Percentiles rank a stretch among this genome's conserved stretches.
phyloP scores from a whole-genome alignment of 1,140 invertebrate genomes.

The Bicyclus anynana region DNA sequence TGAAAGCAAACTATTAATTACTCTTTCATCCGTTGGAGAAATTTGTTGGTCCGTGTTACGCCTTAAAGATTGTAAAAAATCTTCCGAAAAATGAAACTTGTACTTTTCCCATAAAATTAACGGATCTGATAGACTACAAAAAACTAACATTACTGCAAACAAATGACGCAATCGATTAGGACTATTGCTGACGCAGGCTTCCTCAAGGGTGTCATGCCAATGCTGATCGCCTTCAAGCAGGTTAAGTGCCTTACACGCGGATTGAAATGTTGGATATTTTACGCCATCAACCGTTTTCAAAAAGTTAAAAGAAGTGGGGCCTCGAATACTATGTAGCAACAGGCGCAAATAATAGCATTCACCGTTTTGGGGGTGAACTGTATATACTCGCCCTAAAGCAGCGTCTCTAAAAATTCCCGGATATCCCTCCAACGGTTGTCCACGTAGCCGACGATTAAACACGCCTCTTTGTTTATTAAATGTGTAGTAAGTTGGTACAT shows the following conservation, averaged over 20 bases:
- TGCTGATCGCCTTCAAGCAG: too few species aligned
- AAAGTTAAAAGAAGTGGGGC: constrained; percentile 62
- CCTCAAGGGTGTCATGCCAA: background rate
- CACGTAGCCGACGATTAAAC: constrained; percentile 48
- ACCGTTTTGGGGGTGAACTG: constrained; percentile 60
- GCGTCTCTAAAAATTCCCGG: constrained; percentile 44
- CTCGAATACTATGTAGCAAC: constrained; percentile 67
- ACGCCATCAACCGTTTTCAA: constrained; percentile 62
- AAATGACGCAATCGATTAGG: constrained; percentile 16
- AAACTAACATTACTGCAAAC: constrained; percentile 24
- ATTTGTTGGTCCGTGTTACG: constrained; percentile 3
- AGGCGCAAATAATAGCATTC: constrained; percentile 72
- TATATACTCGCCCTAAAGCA: constrained; percentile 56
- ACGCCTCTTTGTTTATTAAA: too few species aligned
- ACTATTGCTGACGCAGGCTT: constrained; percentile 16
- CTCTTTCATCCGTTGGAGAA: constrained; percentile 21
- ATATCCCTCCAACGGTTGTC: constrained; percentile 34
- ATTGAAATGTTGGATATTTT: background rate
- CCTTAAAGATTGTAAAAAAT: constrained; percentile 14
- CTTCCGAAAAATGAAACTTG: constrained; percentile 26
- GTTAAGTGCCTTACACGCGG: too few species aligned
- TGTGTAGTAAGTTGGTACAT: constrained; percentile 60
- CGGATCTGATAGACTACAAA: constrained; percentile 21
- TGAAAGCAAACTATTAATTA: constrained; percentile 13
- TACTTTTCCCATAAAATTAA: constrained; percentile 21